Evolutionary conservation across 2,113 vertebrate genomes (phyloP).

Genomic region (Phasianus colchicus): DNA sequence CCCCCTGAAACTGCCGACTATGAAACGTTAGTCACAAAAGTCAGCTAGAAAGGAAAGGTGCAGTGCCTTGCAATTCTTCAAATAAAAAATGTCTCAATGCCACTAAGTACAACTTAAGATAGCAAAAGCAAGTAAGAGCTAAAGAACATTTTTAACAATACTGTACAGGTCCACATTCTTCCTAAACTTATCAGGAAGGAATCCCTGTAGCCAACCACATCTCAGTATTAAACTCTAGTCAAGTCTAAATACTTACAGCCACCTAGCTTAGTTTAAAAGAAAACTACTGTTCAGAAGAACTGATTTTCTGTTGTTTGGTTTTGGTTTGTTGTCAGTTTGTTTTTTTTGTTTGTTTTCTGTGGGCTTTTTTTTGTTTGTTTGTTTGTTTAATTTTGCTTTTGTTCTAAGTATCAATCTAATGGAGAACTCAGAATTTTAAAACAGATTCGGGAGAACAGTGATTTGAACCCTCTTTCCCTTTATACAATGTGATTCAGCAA

Average conservation of each 20-base stretch:
- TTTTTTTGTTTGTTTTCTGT: too few relatives aligned
- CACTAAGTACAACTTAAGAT: background rate
- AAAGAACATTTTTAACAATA: background rate
- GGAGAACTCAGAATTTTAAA: background rate
- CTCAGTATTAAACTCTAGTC: background rate
- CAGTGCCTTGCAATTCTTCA: background rate
- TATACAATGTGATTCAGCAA: accelerated
- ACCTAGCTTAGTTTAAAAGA: background rate
- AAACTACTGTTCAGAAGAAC: background rate
- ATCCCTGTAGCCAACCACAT: background rate
- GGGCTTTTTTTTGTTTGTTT: too few relatives aligned
- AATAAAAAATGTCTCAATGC: background rate
- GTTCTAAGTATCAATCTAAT: background rate
- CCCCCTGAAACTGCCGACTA: background rate
- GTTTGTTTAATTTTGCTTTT: too few relatives aligned
- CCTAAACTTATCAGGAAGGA: background rate
- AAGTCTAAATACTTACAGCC: background rate
- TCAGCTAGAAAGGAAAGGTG: background rate
- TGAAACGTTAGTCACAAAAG: background rate
- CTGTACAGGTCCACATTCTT: accelerated
- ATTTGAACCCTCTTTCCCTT: background rate
- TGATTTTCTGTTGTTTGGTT: background rate
- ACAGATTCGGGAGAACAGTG: background rate
- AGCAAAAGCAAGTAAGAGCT: background rate
- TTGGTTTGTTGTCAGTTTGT: too few relatives aligned